A percentile compares a stretch with the other conserved stretches of the same genome.
Evolutionary conservation across 1,140 invertebrate genomes (phyloP).

Genomic region (Aphelinus atriplicis): DNA sequence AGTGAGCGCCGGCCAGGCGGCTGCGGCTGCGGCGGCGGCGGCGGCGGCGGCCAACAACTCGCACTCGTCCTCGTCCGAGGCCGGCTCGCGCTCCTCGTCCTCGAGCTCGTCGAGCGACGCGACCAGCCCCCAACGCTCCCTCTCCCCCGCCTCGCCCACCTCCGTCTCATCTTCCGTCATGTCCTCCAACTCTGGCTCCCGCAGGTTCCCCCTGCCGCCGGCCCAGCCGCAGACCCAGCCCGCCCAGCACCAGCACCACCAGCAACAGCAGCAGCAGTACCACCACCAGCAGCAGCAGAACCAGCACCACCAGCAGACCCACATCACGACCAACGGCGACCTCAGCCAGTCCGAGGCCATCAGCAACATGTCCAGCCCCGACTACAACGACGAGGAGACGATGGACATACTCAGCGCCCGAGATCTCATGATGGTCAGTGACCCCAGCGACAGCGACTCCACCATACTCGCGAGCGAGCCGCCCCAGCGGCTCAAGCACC

Average conservation of each 20-base stretch:
- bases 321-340: constrained; percentile 66
- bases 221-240: constrained; percentile 36
- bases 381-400: constrained; percentile 81
- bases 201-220: constrained; percentile 58
- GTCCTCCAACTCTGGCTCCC: constrained; percentile 74
- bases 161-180: constrained; percentile 87
- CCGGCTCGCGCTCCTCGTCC: constrained; percentile 64
- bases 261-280: constrained; percentile 38
- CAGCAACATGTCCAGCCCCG: constrained; percentile 87
- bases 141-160: constrained; percentile 82
- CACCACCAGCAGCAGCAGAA: constrained; percentile 49
- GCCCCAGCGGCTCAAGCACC: constrained; percentile 72
- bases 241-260: constrained; percentile 27
- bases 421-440: constrained; percentile 84
- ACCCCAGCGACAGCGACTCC: constrained; percentile 87
- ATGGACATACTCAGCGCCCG: constrained; percentile 74
- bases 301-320: constrained; percentile 47
- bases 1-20: constrained; percentile 55
- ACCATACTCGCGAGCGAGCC: constrained; percentile 81
- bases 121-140: constrained; percentile 73
- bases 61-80: constrained; percentile 61
- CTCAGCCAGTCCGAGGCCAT: constrained; percentile 82
- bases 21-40: not conserved
- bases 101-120: constrained; percentile 71
- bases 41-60: constrained; percentile 41